These are phyloP conservation scores for Tamandua tetradactyla DNA, from an alignment of 2,797 vertebrate species.

Conservation along the genomic window DNA sequence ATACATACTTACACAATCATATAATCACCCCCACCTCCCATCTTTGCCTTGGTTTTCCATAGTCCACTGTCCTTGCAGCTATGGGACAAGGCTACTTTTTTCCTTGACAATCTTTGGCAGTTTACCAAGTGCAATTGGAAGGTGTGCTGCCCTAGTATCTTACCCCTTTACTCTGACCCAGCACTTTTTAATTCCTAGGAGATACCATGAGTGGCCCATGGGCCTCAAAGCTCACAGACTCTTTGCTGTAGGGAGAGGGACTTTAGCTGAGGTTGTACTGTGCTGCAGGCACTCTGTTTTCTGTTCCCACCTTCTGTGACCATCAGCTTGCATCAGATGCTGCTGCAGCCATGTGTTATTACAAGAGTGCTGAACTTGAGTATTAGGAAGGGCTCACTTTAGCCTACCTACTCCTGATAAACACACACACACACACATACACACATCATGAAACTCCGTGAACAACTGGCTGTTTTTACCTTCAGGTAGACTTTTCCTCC, in stretches of 20 bases:
- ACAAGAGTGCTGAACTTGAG: not conserved
- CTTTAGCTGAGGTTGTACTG: not conserved
- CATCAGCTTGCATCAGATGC: not conserved
- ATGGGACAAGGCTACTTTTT: not conserved
- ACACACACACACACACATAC: not conserved
- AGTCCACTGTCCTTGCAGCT: not conserved
- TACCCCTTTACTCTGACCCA: not conserved
- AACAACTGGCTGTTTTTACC: not conserved
- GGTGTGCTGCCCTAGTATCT: not conserved
- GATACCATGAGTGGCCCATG: not conserved
- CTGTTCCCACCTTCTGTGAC: not conserved
- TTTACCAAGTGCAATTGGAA: not conserved
- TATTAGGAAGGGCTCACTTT: not conserved
- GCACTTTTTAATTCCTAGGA: not conserved
- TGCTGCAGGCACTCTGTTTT: not conserved
- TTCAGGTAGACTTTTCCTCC: not conserved
- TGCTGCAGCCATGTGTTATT: not conserved
- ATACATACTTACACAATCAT: not conserved
- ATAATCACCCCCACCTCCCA: not conserved
- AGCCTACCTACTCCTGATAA: not conserved
- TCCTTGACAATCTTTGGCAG: not conserved
- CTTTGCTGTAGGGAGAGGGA: not conserved
- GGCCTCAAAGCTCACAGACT: not conserved
- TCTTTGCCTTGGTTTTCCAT: not conserved
- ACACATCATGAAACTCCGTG: not conserved